A percentile compares a stretch with the other conserved stretches of the same genome.
Conservation (phyloP, 1,140 invertebrate genomes). For the Euwallacea fornicatus region DNA sequence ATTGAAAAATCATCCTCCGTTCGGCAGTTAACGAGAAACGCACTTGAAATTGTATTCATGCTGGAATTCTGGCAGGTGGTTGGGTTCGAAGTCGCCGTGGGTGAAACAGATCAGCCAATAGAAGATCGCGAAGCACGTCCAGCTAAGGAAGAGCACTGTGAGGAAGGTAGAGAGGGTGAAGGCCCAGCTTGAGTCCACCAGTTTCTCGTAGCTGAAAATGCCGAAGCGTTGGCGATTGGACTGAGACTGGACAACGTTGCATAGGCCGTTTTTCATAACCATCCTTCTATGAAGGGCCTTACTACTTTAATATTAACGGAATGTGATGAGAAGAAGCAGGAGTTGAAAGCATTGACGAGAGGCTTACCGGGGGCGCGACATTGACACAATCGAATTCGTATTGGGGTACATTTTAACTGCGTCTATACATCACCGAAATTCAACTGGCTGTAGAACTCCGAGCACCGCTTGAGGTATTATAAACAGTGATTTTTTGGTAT, state of each 20-base stretch:
- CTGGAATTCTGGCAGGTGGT: conserved; percentile 68
- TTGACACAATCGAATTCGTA: no score
- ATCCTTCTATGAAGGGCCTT: conserved; percentile 11
- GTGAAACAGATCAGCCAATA: conserved; percentile 91
- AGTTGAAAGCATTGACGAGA: no score
- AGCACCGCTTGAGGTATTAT: no score
- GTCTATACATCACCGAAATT: no score
- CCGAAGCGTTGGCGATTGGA: conserved; percentile 76
- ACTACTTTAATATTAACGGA: no score
- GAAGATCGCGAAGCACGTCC: conserved; percentile 85
- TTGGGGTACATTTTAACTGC: no score
- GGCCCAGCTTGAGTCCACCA: conserved; percentile 86
- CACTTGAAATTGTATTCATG: conserved; percentile 53
- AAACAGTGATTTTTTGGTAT: no score
- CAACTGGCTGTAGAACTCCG: no score
- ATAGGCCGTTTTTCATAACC: conserved; percentile 84
- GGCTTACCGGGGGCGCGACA: no score
- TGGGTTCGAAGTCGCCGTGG: conserved; percentile 84
- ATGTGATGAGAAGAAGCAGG: no score
- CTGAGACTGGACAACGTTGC: conserved; percentile 85
- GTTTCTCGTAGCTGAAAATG: conserved; percentile 79
- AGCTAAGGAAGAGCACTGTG: conserved; percentile 85
- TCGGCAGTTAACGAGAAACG: not conserved
- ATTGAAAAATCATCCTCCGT: not conserved
- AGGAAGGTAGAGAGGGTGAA: conserved; percentile 92